Conservation (phyloP, 2,113 vertebrate species). For the Larimichthys crocea region DNA sequence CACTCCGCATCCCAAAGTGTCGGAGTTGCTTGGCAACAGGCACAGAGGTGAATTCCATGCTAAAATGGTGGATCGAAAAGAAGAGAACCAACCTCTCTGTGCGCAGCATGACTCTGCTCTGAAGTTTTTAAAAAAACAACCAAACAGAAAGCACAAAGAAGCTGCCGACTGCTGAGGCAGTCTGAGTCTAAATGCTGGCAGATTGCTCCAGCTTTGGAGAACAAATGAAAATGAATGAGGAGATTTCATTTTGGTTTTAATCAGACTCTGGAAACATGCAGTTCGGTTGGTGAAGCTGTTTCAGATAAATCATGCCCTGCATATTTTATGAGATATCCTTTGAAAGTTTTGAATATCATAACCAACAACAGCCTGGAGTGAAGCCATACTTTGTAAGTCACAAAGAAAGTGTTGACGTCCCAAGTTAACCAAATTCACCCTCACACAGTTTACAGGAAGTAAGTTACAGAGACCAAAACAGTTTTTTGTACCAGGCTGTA, state of each 20-base stretch:
- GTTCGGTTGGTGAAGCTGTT: slow-evolving; percentile 7
- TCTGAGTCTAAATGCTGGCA: slow-evolving; percentile 1
- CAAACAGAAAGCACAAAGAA: neutral
- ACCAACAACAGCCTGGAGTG: neutral
- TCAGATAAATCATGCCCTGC: slow-evolving; percentile 4
- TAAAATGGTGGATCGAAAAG: slow-evolving; percentile 66
- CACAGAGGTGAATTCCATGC: slow-evolving; percentile 65
- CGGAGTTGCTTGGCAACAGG: slow-evolving; percentile 77
- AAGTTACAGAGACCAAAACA: too few relatives aligned
- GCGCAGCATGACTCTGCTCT: slow-evolving; percentile 20
- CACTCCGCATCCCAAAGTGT: slow-evolving; percentile 58
- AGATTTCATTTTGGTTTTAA: neutral
- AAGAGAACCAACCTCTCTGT: slow-evolving; percentile 28
- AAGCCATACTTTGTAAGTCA: too few relatives aligned
- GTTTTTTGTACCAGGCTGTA: too few relatives aligned
- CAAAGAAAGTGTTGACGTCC: neutral
- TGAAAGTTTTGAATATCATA: slow-evolving; percentile 29
- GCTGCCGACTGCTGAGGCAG: neutral
- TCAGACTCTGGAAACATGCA: neutral
- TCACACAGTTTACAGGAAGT: too few relatives aligned
- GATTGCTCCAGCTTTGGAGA: neutral
- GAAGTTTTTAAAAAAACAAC: neutral
- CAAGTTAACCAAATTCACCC: neutral
- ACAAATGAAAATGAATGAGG: slow-evolving; percentile 48
- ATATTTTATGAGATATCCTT: slow-evolving; percentile 41